Evolutionary conservation across 2,797 vertebrate species (phyloP), one percentile per base, ranked within the genome.

Genomic region (Chlorospingus flavigularis): DNA sequence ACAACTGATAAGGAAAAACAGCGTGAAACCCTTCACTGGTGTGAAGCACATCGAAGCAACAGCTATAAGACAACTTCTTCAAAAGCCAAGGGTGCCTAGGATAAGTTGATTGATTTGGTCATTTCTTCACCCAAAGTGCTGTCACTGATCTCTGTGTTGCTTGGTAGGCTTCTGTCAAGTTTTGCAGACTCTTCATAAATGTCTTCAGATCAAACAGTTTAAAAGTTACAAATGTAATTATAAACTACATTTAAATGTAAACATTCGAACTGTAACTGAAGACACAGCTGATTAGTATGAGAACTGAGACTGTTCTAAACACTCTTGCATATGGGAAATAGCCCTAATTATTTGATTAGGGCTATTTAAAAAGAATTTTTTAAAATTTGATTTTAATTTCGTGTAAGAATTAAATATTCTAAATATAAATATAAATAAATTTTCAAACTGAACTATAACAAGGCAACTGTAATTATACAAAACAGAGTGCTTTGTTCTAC

Each of bases 1-100:
- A 55, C 48, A 71, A 39, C 24, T 50, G 25, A 76, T 57, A 91
- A 30, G 40, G 57, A 83, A 80, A 92, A 83, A n/a, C 53, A 91
- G 45, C 26, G 31, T 4, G 10, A 85, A 76, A 50, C 31, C 67
- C 53, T 74, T 71, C 48, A 35, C 17, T 67, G 33, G 8, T 45
- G 33, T 57, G n/a, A 91, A 70, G 45, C 18, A 42, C 1, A 21
- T 8, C 0, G 2, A 73, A 89, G 24, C 60, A 90, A 75, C 24
- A n/a, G 40, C 24, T 55, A 5, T n/a, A 60, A 88, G 57, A 30
- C 18, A 65, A 61, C 37, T 74, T 63, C 39, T 71, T 71, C 45
- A 68, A 83, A 93, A 77, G 37, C 37, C 68, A 71, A 0, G 1
- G 9, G 37, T 75, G 33, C 23, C 37, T 39, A 26, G 11, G 37